Evolutionary conservation across 2,888 invertebrate genomes (phyloP).

Genomic region (Chrysolina americana): DNA sequence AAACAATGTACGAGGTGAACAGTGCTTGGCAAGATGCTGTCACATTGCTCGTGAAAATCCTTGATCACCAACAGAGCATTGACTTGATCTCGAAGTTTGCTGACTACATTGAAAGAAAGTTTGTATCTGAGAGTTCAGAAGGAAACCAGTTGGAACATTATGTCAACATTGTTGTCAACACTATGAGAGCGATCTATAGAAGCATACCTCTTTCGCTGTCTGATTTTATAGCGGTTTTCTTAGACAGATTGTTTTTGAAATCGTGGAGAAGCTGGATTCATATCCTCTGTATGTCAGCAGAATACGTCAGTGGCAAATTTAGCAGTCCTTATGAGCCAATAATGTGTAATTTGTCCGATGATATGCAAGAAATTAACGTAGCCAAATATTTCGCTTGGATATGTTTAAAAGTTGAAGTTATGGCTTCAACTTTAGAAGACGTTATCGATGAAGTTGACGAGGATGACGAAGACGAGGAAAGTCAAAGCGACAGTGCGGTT

Average conservation of each 20-base stretch:
- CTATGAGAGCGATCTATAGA: slow-evolving; percentile 57
- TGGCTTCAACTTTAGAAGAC: slow-evolving; percentile 55
- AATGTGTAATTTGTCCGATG: slow-evolving; percentile 2
- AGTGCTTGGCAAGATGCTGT: slow-evolving; percentile 75
- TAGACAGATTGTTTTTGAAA: slow-evolving; percentile 54
- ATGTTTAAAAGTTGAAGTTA: slow-evolving; percentile 57
- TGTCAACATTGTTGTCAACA: slow-evolving; percentile 55
- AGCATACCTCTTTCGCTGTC: slow-evolving; percentile 55
- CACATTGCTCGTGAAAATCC: slow-evolving; percentile 55
- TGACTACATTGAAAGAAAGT: slow-evolving; percentile 49
- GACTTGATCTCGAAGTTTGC: slow-evolving; percentile 51
- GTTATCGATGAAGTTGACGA: slow-evolving; percentile 45
- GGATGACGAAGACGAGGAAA: slow-evolving; percentile 43
- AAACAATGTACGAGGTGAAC: slow-evolving; percentile 73
- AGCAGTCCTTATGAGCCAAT: slow-evolving; percentile 54
- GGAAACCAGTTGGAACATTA: slow-evolving; percentile 50
- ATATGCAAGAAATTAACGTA: slow-evolving; percentile 50
- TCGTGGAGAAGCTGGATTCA: slow-evolving; percentile 24
- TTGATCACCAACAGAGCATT: slow-evolving; percentile 48
- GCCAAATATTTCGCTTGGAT: slow-evolving; percentile 63
- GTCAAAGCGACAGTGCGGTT: slow-evolving; percentile 28
- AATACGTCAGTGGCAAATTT: slow-evolving; percentile 60
- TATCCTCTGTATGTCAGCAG: slow-evolving; percentile 55
- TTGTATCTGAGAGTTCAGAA: slow-evolving; percentile 42
- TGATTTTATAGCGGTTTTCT: slow-evolving; percentile 56